Evolutionary conservation across 2,113 vertebrate genomes (phyloP).

Genomic region (Physeter macrocephalus): DNA sequence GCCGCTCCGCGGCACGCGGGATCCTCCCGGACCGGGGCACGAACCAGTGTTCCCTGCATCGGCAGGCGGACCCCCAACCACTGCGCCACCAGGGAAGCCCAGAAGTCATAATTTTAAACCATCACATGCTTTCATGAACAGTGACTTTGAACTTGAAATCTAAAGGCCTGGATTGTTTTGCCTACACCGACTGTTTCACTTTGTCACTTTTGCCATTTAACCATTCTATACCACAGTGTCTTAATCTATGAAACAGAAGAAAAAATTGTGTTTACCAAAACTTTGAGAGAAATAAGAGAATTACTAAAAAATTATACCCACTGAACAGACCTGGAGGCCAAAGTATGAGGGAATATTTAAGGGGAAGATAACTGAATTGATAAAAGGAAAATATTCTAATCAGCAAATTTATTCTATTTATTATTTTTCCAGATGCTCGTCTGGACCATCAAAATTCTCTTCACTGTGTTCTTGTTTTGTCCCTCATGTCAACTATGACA

Average conservation of each 20-base stretch:
- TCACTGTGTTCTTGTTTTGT: not conserved
- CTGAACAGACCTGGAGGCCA: not conserved
- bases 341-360: not conserved
- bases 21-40: no score
- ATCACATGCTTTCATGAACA: not conserved
- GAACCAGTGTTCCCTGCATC: no score
- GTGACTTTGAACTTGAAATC: not conserved
- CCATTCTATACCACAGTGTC: not conserved
- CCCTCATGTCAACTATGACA: not conserved
- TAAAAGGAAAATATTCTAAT: not conserved
- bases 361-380: not conserved
- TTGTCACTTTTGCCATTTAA: not conserved
- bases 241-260: not conserved
- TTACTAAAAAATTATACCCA: not conserved
- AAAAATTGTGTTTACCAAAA: not conserved
- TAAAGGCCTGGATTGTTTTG: not conserved
- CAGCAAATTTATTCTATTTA: not conserved
- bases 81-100: no score
- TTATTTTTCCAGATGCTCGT: not conserved
- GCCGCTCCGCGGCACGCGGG: no score
- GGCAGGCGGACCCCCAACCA: no score
- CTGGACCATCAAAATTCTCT: not conserved
- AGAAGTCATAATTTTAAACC: not conserved
- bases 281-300: not conserved
- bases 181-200: not conserved